These are phyloP conservation scores for Ophioderma brevispina DNA, from an alignment of 35 echinoderm and acorn worm genomes.

Conservation along the genomic window DNA sequence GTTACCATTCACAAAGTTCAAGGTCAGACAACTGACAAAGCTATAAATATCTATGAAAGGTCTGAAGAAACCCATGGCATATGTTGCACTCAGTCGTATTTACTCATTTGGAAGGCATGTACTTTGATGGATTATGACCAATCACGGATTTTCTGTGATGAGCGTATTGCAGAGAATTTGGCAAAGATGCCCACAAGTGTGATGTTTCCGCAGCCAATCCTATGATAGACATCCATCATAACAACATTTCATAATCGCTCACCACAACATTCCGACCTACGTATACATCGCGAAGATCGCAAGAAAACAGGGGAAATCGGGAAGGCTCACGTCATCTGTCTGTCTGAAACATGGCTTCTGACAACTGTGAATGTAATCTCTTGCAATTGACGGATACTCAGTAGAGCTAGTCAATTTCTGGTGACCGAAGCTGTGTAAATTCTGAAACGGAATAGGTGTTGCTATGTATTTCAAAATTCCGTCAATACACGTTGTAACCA, in stretches of 20 bases:
- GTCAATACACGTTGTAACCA: background rate
- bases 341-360: constrained; percentile 64
- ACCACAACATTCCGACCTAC: constrained; percentile 49
- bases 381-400: background rate
- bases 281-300: constrained; percentile 21
- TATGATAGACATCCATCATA: background rate
- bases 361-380: background rate
- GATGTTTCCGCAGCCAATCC: background rate
- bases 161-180: background rate
- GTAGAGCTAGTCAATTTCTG: background rate
- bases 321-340: constrained; percentile 39
- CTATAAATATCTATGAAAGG: constrained; percentile 15
- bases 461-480: background rate
- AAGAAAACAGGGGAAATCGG: constrained; percentile 14
- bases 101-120: constrained; percentile 11
- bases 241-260: background rate
- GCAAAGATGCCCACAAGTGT: background rate
- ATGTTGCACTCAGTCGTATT: constrained; percentile 55
- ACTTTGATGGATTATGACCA: constrained; percentile 6
- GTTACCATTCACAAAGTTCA: constrained; percentile 50
- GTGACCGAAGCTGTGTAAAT: too few relatives aligned
- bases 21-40: background rate
- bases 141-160: background rate
- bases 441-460: background rate
- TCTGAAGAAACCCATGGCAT: background rate